Evolutionary conservation across 2,113 vertebrate species (phyloP), one percentile per base, ranked within the genome.

Genomic region (Lagopus leucura): DNA sequence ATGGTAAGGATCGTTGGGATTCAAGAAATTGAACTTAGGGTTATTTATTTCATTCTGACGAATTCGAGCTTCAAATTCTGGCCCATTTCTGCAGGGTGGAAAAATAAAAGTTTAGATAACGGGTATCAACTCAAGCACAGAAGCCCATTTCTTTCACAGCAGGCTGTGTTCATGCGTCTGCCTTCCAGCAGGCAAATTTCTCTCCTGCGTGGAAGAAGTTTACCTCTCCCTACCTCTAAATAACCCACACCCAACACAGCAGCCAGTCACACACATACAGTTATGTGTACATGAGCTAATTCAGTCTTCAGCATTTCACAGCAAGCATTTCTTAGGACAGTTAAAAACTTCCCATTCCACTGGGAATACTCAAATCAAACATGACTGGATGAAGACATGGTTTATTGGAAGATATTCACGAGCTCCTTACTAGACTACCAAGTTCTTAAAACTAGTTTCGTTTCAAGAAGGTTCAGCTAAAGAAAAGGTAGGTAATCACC

Each of bases 21-120:
- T 99, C 97, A 99, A 95, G 96, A 99, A 99, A 80, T 99, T 99
- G 96, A 99, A 99, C 66, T 99, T 99, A 9, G 99, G 98, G 93
- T 99, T 99, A 97, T 99, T 99, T 95, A 99, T 99, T 91, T 99
- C 99, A 80, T 99, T 99, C 95, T 99, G 99, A 88, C 99, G 98
- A 76, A 99, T 99, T 92, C 99, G 98, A 81, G 99, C 99, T 98
- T 99, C 99, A 97, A 99, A 99, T 96, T 99, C 99, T 5, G 99
- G 99, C 8, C 99, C 99, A 24, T 99, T 99, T 95, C 99, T 99
- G 85, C 70, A 60, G 21, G 32, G 5, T 95, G 13, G 67, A 75
- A 36, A 13, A 36, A 52, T 25, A 65, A 8, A 65, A 8, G 4
- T 32, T 75, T 2, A 83, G 58, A 8, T 5, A 70, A 28, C 0